Evolutionary conservation across 2,113 vertebrate species (phyloP).

Genomic region (Cranoglanis bouderius): DNA sequence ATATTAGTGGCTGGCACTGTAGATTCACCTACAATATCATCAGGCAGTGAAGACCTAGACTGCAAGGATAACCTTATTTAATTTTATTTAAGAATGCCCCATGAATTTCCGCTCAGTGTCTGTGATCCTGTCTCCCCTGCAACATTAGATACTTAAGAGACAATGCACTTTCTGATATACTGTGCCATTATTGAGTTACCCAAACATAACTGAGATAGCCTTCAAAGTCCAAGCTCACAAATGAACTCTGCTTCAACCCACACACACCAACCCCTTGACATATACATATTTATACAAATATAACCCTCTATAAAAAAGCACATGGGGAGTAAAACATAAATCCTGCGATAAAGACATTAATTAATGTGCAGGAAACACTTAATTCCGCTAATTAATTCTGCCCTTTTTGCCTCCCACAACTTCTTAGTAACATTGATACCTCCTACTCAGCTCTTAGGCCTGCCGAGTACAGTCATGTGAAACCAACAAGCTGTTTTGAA

Average conservation of each 20-base stretch:
- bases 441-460: not conserved
- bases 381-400: slow-evolving; percentile 16
- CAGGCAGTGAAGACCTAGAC: not conserved
- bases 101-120: not conserved
- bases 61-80: not conserved
- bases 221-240: not conserved
- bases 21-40: not conserved
- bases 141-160: not conserved
- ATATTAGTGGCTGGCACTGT: too few species aligned
- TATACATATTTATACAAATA: not conserved
- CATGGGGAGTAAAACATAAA: not conserved
- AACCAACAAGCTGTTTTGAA: not conserved
- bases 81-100: not conserved
- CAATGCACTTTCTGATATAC: not conserved
- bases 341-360: not conserved
- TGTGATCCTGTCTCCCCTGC: not conserved
- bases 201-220: not conserved
- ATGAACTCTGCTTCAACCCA: not conserved
- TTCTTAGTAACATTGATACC: slow-evolving; percentile 18
- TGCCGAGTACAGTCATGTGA: slow-evolving; percentile 4
- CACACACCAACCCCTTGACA: not conserved
- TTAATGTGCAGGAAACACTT: slow-evolving; percentile 11
- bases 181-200: not conserved
- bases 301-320: not conserved
- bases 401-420: slow-evolving; percentile 17